phyloP scores from a whole-genome alignment of 37 sponge, comb jelly and placozoan species.

The Aphrocallistes beatrix region DNA sequence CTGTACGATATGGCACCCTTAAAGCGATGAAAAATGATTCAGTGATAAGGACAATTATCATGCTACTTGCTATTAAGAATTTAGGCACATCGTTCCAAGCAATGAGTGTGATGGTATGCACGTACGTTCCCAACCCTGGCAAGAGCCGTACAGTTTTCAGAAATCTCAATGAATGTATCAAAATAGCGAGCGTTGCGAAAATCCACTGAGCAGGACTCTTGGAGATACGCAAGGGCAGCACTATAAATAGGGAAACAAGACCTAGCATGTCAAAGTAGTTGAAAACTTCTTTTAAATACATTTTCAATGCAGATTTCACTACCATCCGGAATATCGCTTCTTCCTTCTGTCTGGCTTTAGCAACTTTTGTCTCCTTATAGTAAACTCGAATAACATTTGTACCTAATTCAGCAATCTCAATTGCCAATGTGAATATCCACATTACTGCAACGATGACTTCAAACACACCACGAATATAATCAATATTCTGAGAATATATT shows the following conservation, averaged over 20 bases:
- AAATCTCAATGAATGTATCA: not conserved
- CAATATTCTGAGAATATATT: not conserved
- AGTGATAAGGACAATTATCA: not conserved
- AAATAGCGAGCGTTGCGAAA: not conserved
- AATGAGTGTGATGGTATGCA: not conserved
- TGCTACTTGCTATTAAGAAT: not conserved
- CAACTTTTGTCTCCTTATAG: not conserved
- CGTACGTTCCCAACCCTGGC: not conserved
- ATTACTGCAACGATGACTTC: not conserved
- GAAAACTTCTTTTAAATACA: not conserved
- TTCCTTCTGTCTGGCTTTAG: not conserved
- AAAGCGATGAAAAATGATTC: conserved; percentile 4
- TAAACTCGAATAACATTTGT: not conserved
- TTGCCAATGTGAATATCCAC: not conserved
- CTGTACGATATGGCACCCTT: not conserved
- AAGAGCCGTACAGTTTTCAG: not conserved
- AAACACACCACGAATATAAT: not conserved
- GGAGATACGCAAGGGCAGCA: not conserved
- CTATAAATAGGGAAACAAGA: not conserved
- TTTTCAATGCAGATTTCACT: not conserved
- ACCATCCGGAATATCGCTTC: not conserved
- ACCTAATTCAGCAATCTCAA: not conserved
- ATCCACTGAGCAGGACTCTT: not conserved
- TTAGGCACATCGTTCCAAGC: not conserved
- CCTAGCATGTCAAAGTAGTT: conserved; percentile 3